Percentiles rank a stretch among this genome's conserved stretches.
Evolutionary conservation across 2,797 vertebrate genomes (phyloP).

Genomic region (Buceros bicornis): DNA sequence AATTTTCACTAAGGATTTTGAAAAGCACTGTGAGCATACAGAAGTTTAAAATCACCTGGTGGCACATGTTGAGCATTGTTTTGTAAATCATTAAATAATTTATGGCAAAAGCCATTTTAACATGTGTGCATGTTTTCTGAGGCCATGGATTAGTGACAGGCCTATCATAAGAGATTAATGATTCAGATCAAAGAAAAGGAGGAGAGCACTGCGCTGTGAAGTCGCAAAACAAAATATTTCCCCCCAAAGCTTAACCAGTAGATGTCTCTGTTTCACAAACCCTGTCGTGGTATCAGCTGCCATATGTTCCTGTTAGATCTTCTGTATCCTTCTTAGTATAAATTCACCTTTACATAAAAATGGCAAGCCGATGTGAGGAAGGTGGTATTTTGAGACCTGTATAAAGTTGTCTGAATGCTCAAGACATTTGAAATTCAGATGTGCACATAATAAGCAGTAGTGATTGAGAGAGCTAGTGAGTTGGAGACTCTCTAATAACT

Average conservation of each 20-base stretch:
- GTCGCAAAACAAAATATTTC: neutral
- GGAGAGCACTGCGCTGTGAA: neutral
- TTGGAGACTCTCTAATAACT: neutral
- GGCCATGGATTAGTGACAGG: conserved; percentile 48
- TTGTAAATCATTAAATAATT: conserved; percentile 63
- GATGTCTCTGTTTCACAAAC: conserved; percentile 76
- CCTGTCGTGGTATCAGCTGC: neutral
- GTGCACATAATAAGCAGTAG: neutral
- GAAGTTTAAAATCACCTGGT: conserved; percentile 46
- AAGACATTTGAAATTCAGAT: neutral
- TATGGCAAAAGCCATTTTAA: conserved; percentile 55
- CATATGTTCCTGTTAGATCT: neutral
- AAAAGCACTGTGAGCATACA: conserved; percentile 4
- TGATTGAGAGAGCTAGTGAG: neutral
- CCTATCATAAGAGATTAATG: conserved; percentile 61
- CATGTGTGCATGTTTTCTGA: conserved; percentile 43
- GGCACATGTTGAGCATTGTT: neutral
- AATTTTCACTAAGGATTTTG: conserved; percentile 39
- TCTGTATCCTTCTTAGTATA: neutral
- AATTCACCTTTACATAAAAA: neutral
- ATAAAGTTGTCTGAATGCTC: neutral
- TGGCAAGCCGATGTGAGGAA: neutral
- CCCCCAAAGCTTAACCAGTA: conserved; percentile 65
- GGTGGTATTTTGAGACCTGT: neutral
- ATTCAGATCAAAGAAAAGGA: conserved; percentile 48